Evolutionary conservation across 2,797 vertebrate genomes (phyloP).

Genomic region (Hydrolagus colliei): DNA sequence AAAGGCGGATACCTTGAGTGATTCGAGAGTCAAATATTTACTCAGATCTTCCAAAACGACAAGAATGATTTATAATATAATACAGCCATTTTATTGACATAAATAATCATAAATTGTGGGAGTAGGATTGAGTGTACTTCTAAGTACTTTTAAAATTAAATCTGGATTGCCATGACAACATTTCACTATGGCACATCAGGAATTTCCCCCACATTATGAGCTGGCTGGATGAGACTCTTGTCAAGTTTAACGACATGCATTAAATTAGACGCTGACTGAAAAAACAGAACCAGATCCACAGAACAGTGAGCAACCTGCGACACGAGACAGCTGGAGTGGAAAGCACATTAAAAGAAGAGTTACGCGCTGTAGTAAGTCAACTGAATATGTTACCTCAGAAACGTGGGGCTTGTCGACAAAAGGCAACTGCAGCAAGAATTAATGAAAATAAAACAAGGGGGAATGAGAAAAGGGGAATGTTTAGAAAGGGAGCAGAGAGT

Average conservation of each 20-base stretch:
- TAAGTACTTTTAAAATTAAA: background rate
- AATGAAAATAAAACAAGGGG: no score
- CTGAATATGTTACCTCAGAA: background rate
- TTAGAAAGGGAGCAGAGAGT: no score
- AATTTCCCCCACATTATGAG: background rate
- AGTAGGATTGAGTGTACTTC: background rate
- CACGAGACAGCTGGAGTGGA: background rate
- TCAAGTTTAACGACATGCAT: background rate
- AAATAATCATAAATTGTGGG: background rate
- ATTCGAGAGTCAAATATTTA: background rate
- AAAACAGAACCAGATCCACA: background rate
- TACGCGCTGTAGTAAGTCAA: background rate
- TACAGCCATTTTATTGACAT: background rate
- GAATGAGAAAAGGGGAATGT: no score
- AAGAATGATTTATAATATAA: background rate
- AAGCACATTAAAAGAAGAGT: background rate
- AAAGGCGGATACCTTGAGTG: background rate
- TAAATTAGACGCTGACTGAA: background rate
- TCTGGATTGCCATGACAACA: constrained; percentile 14
- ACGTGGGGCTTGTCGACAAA: no score
- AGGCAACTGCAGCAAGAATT: no score
- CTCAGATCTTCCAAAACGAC: background rate
- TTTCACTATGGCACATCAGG: background rate
- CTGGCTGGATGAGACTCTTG: background rate
- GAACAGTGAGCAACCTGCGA: background rate